phyloP scores from a whole-genome alignment of 2,797 vertebrate species.

The Hylomyscus alleni region DNA sequence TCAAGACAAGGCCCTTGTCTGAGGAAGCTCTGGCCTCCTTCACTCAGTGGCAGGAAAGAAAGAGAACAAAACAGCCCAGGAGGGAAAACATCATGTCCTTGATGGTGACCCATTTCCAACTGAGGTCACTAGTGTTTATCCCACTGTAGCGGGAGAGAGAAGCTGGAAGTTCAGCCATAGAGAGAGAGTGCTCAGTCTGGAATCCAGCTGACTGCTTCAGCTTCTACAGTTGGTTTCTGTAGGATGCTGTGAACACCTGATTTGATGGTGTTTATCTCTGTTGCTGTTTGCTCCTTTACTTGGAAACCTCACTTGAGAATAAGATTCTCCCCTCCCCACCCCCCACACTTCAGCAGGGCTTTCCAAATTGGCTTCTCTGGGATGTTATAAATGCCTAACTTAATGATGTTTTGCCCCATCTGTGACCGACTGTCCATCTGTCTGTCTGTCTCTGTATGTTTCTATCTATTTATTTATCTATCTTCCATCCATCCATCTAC shows the following conservation, averaged over 20 bases:
- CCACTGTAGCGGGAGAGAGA: background rate
- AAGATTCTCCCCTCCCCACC: background rate
- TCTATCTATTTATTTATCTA: background rate
- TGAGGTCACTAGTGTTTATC: background rate
- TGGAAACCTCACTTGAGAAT: background rate
- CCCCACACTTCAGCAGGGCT: background rate
- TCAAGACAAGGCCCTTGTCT: background rate
- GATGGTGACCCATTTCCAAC: background rate
- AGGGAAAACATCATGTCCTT: background rate
- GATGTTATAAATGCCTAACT: no score
- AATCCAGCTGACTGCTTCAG: background rate
- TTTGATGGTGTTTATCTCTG: background rate
- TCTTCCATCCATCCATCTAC: background rate
- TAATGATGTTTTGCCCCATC: background rate
- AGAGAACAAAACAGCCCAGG: background rate
- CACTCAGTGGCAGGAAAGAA: background rate
- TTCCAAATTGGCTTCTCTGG: background rate
- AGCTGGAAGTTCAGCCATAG: background rate
- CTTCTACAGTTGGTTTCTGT: background rate
- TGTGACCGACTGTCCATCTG: background rate
- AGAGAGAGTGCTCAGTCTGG: background rate
- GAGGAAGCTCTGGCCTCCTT: background rate
- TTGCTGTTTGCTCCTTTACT: background rate
- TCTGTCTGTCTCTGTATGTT: no score
- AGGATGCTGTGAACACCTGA: background rate